Evolutionary conservation across 1,140 invertebrate genomes (phyloP), one percentile per base, ranked within the genome.

Genomic region (Procambarus virginalis): DNA sequence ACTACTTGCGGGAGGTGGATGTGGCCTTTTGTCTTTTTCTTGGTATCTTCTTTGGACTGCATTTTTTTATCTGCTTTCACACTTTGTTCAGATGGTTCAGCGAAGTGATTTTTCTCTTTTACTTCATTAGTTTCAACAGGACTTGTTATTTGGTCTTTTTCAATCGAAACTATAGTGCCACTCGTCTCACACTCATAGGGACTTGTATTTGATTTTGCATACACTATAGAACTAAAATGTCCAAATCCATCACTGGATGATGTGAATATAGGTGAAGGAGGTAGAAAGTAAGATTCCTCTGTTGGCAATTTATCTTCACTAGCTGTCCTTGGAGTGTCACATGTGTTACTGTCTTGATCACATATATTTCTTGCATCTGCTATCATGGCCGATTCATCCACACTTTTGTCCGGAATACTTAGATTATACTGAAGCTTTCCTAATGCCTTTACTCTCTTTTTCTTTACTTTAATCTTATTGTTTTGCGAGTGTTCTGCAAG

Each of bases 111-210:
- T 60, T 22, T 12, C 34, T 81, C 34, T 12, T 60, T 12, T 81
- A 2, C 22, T 3, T 51, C 51, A 34, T 20, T 84, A 70, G 45
- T 70, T 48, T 64, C 60, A 8, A 20, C 48, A n/a, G 12, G n/a
- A 17, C n/a, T 70, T 70, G 9, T 9, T 14, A 12, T 48, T 58
- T 70, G 8, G 55, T 9, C 34, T 55, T 17, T 83, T 22, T 64
- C 48, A 9, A 81, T 48, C 12, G 10, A 14, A 9, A 48, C 10
- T 83, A 17, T 46, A 84, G 76, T 77, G 93, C 92, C 83, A 93
- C 68, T 94, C 6, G 93, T 84, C 70, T 94, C 93, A 8, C 93
- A 49, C n/a, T 73, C 77, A 70, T 78, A 34, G 64, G 51, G 34
- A 4, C 73, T 78, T 64, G 22, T 80, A 20, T 22, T 87, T 10